Evolutionary conservation across 1,140 invertebrate genomes (phyloP).

Genomic region (Drosophila murphyi): DNA sequence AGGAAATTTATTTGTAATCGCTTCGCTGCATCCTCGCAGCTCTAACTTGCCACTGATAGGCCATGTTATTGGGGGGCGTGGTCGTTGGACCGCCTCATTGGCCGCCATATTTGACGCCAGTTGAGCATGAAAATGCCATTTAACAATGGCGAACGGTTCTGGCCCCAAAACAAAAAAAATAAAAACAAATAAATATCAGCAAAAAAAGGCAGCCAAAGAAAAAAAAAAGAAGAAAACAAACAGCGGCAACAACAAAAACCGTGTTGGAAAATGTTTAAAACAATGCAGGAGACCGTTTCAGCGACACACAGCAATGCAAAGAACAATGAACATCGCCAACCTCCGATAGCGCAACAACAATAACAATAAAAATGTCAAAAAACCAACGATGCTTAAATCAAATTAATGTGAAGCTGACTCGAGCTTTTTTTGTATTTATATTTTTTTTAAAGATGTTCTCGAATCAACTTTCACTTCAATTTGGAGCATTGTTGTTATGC

Average conservation of each 20-base stretch:
- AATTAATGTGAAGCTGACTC: constrained; percentile 52
- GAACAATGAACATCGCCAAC: constrained; percentile 32
- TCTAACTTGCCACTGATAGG: neutral
- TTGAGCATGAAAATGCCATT: constrained; percentile 82
- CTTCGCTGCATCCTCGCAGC: constrained; percentile 3
- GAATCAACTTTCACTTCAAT: constrained; percentile 15
- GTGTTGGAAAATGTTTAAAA: constrained; percentile 74
- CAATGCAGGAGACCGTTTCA: constrained; percentile 63
- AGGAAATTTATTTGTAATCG: constrained; percentile 60
- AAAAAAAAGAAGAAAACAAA: constrained; percentile 18
- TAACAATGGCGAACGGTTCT: constrained; percentile 61
- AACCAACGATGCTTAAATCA: constrained; percentile 54
- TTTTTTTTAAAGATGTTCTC: constrained; percentile 32
- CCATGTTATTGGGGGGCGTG: constrained; percentile 10
- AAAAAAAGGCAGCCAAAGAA: constrained; percentile 40
- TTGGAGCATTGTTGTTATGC: neutral
- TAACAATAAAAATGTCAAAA: constrained; percentile 60
- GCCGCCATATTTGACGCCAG: constrained; percentile 78
- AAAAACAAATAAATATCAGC: constrained; percentile 72
- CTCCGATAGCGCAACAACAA: constrained; percentile 62
- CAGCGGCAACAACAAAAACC: constrained; percentile 43
- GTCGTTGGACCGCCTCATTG: constrained; percentile 47
- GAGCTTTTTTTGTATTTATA: neutral
- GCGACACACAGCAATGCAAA: constrained; percentile 25
- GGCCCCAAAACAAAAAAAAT: constrained; percentile 19